Conservation (phyloP, 2,888 invertebrate species). For the Xylophagus ater region DNA sequence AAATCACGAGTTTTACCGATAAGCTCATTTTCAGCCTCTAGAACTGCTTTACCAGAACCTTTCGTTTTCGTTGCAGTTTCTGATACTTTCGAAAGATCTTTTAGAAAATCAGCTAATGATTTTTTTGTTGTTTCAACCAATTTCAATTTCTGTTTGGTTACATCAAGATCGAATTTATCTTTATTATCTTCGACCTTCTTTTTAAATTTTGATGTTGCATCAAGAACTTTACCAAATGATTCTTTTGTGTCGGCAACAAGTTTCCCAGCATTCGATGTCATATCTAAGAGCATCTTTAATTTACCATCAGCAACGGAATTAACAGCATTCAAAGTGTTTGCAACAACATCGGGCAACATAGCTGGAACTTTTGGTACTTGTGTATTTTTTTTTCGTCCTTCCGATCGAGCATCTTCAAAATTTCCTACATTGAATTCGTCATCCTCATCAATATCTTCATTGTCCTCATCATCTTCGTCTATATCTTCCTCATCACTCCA, state of each 20-base stretch:
- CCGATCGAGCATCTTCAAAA: too few species aligned
- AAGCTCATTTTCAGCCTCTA: constrained; percentile 6
- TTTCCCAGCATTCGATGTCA: constrained; percentile 9
- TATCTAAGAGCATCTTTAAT: constrained; percentile 8
- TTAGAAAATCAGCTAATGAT: constrained; percentile 8
- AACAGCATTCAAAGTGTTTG: not conserved
- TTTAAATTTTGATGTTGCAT: constrained; percentile 5
- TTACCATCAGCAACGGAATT: constrained; percentile 4
- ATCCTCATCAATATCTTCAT: too few species aligned
- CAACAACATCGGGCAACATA: not conserved
- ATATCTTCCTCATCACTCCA: too few species aligned
- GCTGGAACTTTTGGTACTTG: too few species aligned
- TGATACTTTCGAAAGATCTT: constrained; percentile 8
- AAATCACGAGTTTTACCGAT: constrained; percentile 7
- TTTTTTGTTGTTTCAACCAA: constrained; percentile 11
- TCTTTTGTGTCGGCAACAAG: constrained; percentile 10
- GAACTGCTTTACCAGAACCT: not conserved
- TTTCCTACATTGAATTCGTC: too few species aligned
- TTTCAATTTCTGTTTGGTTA: constrained; percentile 9
- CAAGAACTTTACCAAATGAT: constrained; percentile 7
- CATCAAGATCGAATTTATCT: constrained; percentile 1
- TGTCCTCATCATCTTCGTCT: too few species aligned
- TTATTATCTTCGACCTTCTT: constrained; percentile 5
- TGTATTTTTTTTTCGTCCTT: too few species aligned
- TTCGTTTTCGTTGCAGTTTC: too few species aligned